Evolutionary conservation across 30 jellyfish, hydroid and myxozoan genomes (phyloP), one percentile per base, ranked within the genome.

Genomic region (Nemopilema nomurai): DNA sequence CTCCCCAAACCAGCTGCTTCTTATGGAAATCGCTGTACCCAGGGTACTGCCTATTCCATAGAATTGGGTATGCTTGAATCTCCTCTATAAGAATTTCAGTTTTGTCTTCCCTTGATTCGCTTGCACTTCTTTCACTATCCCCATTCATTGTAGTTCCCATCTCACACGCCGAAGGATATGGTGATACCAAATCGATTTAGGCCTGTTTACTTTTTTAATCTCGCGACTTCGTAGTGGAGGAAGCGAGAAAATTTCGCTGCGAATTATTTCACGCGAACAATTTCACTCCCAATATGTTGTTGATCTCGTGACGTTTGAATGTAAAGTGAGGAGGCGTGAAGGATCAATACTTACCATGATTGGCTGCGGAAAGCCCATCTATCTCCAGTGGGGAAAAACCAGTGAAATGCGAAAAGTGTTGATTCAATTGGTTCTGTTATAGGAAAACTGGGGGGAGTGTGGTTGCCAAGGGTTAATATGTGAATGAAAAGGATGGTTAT

Each of bases 51-150:
- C 24, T 67, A 49, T 67, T 41, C 49, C 77, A 67, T 23, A 67
- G 77, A 63, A 63, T 63, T 28, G 73, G 73, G 73, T 63, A 63
- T 4, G 73, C 73, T 63, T 63, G 73, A 4, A 63, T 63, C 73
- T 63, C 73, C 0, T 9, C 20, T 63, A 8, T 63, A 18, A 63
- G 73, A 67, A 67, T 67, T 49, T 67, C 31, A 67, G 49, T 67
- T 67, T 67, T 30, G 49, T 67, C 77, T 23, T 67, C 33, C 77
- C 24, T 30, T 23, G 49, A 23, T 67, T 20, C 20, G 49, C 4
- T 22, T 18, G 24, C 41, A 23, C 33, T 23, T 67, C 49, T 49
- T 24, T 19, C 77, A 67, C 77, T 67, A 18, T 0, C 77, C 20
- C 3, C 41, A 23, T 30, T 67, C 16, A 67, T 23, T 67, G 77